A percentile compares a stretch with the other conserved stretches of the same genome.
phyloP scores from a whole-genome alignment of 1,140 invertebrate genomes.

The Diprion similis region DNA sequence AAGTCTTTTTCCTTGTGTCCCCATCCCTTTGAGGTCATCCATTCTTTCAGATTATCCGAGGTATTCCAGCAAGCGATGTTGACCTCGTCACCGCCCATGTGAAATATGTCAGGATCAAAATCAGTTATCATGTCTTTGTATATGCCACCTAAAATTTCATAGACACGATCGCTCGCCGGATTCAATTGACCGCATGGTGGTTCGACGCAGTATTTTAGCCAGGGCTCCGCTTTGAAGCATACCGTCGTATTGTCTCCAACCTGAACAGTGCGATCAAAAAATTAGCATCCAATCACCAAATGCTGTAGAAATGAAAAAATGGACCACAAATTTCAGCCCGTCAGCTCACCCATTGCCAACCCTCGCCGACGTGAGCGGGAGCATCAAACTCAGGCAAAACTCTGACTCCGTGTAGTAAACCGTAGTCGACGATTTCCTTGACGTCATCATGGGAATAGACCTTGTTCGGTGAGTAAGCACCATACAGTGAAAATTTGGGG shows the following conservation, averaged over 20 bases:
- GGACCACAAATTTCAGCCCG: background rate
- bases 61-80: conserved; percentile 80
- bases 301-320: background rate
- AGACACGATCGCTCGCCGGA: conserved; percentile 76
- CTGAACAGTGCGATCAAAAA: conserved; percentile 24
- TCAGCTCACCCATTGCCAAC: conserved; percentile 75
- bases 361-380: conserved; percentile 87
- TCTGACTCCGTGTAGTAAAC: conserved; percentile 74
- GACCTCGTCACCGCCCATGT: conserved; percentile 90
- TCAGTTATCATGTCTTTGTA: conserved; percentile 72
- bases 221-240: conserved; percentile 74
- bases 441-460: conserved; percentile 66
- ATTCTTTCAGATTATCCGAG: conserved; percentile 69
- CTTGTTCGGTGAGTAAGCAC: conserved; percentile 74
- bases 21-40: conserved; percentile 73
- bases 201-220: conserved; percentile 80
- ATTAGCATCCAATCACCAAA: too few species aligned
- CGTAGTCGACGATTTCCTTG: conserved; percentile 73
- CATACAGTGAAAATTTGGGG: conserved; percentile 74
- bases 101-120: conserved; percentile 80
- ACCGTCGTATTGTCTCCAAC: conserved; percentile 55
- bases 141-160: conserved; percentile 75
- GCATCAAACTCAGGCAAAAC: conserved; percentile 87
- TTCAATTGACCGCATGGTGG: conserved; percentile 89
- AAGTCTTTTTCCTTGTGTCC: conserved; percentile 67